Conservation (phyloP, 2,113 vertebrate genomes). For the Marcusenius ussheri region DNA sequence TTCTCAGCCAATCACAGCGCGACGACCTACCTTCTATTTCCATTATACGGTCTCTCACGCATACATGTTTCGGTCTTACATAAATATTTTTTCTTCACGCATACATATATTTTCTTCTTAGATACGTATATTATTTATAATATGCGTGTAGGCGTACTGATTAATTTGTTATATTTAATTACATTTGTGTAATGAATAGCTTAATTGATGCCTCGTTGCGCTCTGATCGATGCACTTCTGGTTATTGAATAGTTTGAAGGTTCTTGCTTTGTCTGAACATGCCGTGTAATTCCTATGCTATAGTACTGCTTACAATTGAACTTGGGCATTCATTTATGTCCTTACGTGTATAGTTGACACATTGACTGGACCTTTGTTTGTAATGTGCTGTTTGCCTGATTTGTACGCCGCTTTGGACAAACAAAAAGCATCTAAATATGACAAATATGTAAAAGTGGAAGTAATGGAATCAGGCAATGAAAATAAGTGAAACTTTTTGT, state of each 20-base stretch:
- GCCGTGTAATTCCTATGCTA: not conserved
- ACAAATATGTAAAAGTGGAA: not conserved
- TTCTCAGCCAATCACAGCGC: no score
- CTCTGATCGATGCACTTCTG: not conserved
- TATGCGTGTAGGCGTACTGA: not conserved
- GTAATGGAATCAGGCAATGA: not conserved
- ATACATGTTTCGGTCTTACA: not conserved
- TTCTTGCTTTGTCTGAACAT: not conserved
- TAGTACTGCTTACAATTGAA: not conserved
- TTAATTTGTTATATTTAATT: not conserved
- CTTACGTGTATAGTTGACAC: not conserved
- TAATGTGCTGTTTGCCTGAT: not conserved
- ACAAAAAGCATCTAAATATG: not conserved
- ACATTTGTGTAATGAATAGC: not conserved
- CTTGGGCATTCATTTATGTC: not conserved
- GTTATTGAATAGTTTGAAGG: not conserved
- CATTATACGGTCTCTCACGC: no score
- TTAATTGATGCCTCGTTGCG: not conserved
- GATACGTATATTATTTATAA: not conserved
- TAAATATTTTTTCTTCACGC: not conserved
- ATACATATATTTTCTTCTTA: not conserved
- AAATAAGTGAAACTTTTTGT: not conserved
- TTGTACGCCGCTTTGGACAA: not conserved
- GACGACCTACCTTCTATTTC: no score
- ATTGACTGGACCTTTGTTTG: not conserved